A percentile compares a stretch with the other conserved stretches of the same genome.
These are phyloP conservation scores for Argyrosomus japonicus DNA, from an alignment of 2,113 vertebrate genomes.

Conservation along the genomic window DNA sequence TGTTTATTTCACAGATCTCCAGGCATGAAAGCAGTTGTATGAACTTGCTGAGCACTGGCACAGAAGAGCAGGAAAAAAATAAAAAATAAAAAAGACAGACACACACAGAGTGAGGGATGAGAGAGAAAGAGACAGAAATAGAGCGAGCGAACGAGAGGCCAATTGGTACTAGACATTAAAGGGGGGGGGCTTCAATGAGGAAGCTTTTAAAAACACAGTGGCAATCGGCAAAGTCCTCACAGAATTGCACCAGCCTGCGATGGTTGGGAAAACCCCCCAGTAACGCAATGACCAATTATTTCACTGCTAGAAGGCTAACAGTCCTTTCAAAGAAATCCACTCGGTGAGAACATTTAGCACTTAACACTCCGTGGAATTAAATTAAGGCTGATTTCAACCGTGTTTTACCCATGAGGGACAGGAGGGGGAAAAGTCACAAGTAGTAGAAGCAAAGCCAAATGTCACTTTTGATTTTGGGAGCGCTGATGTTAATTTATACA, in stretches of 20 bases:
- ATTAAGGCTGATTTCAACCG: conserved; percentile 44
- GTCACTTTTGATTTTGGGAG: not conserved
- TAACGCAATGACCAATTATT: conserved; percentile 73
- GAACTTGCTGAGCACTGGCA: conserved; percentile 62
- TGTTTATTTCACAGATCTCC: conserved; percentile 73
- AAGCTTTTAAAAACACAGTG: conserved; percentile 58
- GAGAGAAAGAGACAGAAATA: conserved; percentile 55
- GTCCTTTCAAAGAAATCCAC: conserved; percentile 56
- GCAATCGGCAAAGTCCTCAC: conserved; percentile 51
- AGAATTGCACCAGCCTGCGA: conserved; percentile 39
- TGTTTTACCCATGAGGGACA: conserved; percentile 8
- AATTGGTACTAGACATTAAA: conserved; percentile 63
- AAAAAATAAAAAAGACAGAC: conserved; percentile 24
- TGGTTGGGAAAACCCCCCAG: conserved; percentile 43
- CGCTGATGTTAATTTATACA: conserved; percentile 11
- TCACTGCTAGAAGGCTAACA: conserved; percentile 59
- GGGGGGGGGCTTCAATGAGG: conserved; percentile 36
- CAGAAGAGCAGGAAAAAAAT: conserved; percentile 31
- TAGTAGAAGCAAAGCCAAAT: not conserved
- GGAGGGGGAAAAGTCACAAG: not conserved
- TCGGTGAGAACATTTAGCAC: conserved; percentile 59
- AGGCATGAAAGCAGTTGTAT: conserved; percentile 65
- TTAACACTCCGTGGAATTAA: conserved; percentile 42
- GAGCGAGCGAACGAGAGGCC: conserved; percentile 26
- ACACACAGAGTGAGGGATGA: conserved; percentile 33